Conservation (phyloP, 1,140 invertebrate species). For the Panulirus ornatus region DNA sequence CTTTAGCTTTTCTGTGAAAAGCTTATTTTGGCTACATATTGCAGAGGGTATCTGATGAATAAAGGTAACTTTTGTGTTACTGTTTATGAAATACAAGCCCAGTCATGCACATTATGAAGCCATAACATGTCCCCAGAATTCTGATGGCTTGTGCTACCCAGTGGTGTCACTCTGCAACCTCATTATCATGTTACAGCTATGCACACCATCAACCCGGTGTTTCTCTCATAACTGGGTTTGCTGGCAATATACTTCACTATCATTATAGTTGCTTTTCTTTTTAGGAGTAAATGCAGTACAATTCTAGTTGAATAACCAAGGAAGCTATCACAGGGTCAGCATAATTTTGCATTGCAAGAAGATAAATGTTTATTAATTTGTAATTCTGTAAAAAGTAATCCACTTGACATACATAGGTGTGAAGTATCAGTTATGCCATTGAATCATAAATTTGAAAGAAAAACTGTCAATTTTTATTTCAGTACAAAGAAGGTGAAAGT, state of each 20-base stretch:
- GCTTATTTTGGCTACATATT: slow-evolving; percentile 59
- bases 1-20: slow-evolving; percentile 65
- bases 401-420: background rate
- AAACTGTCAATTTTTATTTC: background rate
- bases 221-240: slow-evolving; percentile 16
- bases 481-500: slow-evolving; percentile 4
- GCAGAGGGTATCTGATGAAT: slow-evolving; percentile 50
- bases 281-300: slow-evolving; percentile 35
- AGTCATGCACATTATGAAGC: slow-evolving; percentile 29
- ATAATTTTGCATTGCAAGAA: background rate
- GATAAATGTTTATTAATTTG: background rate
- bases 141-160: slow-evolving; percentile 27
- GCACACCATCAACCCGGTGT: slow-evolving; percentile 35
- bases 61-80: slow-evolving; percentile 51
- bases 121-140: slow-evolving; percentile 23
- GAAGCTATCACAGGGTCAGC: slow-evolving; percentile 10
- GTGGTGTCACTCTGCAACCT: slow-evolving; percentile 27
- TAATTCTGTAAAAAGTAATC: background rate
- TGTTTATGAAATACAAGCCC: slow-evolving; percentile 29
- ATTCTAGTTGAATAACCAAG: background rate
- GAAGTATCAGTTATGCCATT: background rate
- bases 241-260: slow-evolving; percentile 25
- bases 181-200: slow-evolving; percentile 39
- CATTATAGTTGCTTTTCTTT: slow-evolving; percentile 46
- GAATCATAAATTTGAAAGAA: background rate